Evolutionary conservation across 92 coral and sea anemone species (phyloP).

Genomic region (Umimayanthus kanabou): DNA sequence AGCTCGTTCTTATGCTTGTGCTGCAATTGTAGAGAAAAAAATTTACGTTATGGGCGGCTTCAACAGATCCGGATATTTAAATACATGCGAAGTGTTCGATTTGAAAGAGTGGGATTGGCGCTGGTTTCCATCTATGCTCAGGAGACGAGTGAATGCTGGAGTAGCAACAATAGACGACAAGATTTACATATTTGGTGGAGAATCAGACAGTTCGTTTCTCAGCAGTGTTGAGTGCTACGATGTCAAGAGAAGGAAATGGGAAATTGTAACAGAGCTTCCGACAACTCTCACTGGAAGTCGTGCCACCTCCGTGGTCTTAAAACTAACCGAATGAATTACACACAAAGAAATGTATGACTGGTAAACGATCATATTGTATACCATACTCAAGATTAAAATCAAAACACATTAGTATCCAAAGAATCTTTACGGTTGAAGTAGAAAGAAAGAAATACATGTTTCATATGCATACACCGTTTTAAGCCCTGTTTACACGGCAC

Average conservation of each 20-base stretch:
- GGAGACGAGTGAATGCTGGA: slow-evolving; percentile 54
- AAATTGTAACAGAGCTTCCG: slow-evolving; percentile 40
- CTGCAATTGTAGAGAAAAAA: slow-evolving; percentile 34
- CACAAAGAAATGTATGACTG: not conserved
- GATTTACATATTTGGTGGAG: slow-evolving; percentile 64
- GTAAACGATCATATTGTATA: not conserved
- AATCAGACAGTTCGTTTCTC: slow-evolving; percentile 42
- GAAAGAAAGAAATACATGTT: too few relatives aligned
- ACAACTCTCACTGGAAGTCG: slow-evolving; percentile 48
- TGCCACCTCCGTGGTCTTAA: not conserved
- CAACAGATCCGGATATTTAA: slow-evolving; percentile 41
- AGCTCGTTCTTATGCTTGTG: slow-evolving; percentile 62
- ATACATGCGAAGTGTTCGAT: slow-evolving; percentile 54
- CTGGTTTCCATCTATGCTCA: slow-evolving; percentile 50
- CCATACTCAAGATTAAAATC: too few relatives aligned
- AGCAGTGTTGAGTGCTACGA: slow-evolving; percentile 55
- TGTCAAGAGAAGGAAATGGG: slow-evolving; percentile 39
- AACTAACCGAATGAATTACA: not conserved
- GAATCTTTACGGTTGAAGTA: too few relatives aligned
- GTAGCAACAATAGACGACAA: slow-evolving; percentile 37
- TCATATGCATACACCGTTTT: too few relatives aligned
- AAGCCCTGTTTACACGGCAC: too few relatives aligned
- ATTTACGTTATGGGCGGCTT: slow-evolving; percentile 64
- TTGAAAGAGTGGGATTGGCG: slow-evolving; percentile 39
- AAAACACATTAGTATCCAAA: too few relatives aligned